Conservation (phyloP, 1,140 invertebrate genomes). For the Capitella teleta region DNA sequence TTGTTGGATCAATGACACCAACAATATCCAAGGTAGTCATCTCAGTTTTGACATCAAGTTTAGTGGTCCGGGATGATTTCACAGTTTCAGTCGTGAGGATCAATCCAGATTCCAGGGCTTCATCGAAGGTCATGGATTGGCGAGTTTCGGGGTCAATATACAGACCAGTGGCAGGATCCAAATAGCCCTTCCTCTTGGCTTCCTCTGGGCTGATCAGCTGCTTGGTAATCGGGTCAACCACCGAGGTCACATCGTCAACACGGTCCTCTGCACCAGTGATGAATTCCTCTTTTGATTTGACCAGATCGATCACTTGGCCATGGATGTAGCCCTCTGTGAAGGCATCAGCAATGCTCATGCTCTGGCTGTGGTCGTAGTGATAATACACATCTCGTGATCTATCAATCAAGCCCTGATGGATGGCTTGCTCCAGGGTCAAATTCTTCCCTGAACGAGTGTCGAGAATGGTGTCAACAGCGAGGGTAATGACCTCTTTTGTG, state of each 20-base stretch:
- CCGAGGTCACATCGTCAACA: constrained; percentile 3
- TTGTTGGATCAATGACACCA: constrained; percentile 66
- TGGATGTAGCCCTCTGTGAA: not conserved
- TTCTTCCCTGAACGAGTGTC: constrained; percentile 68
- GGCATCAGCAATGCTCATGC: not conserved
- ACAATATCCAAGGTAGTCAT: constrained; percentile 44
- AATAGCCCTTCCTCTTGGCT: constrained; percentile 42
- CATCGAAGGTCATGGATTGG: constrained; percentile 46
- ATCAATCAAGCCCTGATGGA: constrained; percentile 66
- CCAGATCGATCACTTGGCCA: not conserved
- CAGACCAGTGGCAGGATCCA: constrained; percentile 3
- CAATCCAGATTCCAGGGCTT: constrained; percentile 65
- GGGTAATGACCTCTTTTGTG: not conserved
- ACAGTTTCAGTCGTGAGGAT: not conserved
- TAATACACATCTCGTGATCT: not conserved
- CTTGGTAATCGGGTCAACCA: constrained; percentile 42
- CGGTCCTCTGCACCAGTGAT: not conserved
- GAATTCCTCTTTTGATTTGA: not conserved
- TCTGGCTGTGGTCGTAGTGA: not conserved
- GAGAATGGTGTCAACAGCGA: not conserved
- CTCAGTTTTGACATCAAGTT: not conserved
- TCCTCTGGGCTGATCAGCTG: constrained; percentile 38
- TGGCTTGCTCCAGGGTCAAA: constrained; percentile 77
- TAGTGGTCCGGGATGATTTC: not conserved
- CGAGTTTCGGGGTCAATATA: constrained; percentile 16